phyloP scores from a whole-genome alignment of 2,113 vertebrate species.

The Ceratotherium simum region DNA sequence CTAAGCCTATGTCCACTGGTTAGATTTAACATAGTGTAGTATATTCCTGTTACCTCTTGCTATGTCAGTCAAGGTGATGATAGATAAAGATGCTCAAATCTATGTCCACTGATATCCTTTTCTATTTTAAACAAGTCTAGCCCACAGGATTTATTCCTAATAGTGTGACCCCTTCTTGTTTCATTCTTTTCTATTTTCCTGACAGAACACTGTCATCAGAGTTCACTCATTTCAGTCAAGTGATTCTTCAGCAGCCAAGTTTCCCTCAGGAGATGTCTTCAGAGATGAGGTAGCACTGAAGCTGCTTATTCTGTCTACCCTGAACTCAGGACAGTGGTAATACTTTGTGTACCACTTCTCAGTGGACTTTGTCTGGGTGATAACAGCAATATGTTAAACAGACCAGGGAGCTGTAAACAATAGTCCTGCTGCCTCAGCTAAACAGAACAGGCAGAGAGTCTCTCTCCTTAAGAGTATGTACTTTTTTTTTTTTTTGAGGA shows the following conservation, averaged over 20 bases:
- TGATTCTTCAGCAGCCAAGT: neutral
- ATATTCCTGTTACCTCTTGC: neutral
- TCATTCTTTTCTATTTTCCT: neutral
- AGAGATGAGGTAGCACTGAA: neutral
- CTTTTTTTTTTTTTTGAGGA: neutral
- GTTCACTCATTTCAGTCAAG: neutral
- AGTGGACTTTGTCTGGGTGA: neutral
- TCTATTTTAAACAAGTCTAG: neutral
- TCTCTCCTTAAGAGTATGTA: neutral
- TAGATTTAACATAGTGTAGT: neutral
- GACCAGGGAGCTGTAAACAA: accelerated
- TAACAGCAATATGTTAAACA: neutral
- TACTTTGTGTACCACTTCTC: accelerated
- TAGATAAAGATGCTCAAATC: neutral
- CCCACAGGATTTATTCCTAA: neutral
- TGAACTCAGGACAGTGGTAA: neutral
- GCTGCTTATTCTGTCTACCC: neutral
- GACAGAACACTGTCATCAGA: neutral
- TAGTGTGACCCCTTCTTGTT: neutral
- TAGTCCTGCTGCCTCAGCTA: neutral
- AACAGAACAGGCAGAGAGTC: neutral
- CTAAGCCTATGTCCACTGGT: neutral
- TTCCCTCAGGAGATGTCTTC: neutral
- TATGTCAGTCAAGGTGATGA: neutral
- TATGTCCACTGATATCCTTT: neutral